These are phyloP conservation scores for Pogonus chalceus DNA, from an alignment of 1,140 invertebrate species.

Conservation along the genomic window DNA sequence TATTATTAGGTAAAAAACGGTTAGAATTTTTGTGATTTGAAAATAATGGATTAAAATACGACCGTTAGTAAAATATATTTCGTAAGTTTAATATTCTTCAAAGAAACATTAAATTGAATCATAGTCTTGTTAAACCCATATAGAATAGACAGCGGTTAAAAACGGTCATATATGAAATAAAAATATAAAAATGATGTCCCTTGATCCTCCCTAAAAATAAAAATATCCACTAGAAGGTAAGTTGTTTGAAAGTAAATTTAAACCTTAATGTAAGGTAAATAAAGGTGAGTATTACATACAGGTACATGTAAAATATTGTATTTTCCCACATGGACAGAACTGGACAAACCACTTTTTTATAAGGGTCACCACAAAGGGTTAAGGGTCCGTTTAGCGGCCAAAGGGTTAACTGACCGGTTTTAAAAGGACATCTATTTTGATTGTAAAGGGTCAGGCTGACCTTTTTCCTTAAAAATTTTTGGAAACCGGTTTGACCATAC, in stretches of 20 bases:
- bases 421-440: constrained; percentile 10
- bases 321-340: constrained; percentile 4
- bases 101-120: too few relatives aligned
- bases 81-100: too few relatives aligned
- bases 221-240: constrained; percentile 3
- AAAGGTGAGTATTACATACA: neutral
- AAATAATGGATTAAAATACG: too few relatives aligned
- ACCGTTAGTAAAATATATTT: too few relatives aligned
- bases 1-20: too few relatives aligned
- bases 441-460: neutral
- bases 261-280: neutral
- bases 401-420: constrained; percentile 11
- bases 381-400: neutral
- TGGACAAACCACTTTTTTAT: constrained; percentile 2
- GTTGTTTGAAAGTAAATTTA: neutral
- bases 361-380: neutral
- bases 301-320: neutral
- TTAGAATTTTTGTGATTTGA: too few relatives aligned
- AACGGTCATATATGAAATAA: constrained; percentile 2
- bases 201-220: constrained; percentile 4
- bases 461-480: neutral
- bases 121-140: too few relatives aligned
- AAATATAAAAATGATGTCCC: constrained; percentile 2
- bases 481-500: constrained; percentile 4
- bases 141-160: constrained; percentile 3